These are phyloP conservation scores for human DNA, from an alignment of 2,113 vertebrate genomes.

Conservation along the genomic window DNA sequence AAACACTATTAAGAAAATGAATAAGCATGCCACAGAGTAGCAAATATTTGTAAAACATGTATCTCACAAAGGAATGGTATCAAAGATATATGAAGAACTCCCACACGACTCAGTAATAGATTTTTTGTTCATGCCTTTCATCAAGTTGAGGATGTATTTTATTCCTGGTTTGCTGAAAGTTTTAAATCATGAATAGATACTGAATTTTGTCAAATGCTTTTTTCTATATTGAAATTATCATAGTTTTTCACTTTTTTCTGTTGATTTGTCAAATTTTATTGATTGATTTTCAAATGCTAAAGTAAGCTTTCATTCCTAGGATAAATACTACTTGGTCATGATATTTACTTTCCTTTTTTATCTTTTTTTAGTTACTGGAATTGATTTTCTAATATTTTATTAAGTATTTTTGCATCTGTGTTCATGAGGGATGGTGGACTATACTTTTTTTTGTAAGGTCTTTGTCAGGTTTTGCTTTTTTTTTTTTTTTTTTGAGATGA, in stretches of 20 bases:
- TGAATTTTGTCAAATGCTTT: slow-evolving; percentile 40
- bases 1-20: background rate
- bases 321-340: background rate
- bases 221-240: background rate
- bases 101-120: background rate
- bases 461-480: background rate
- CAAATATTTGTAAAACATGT: slow-evolving; percentile 22
- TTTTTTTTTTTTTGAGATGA: no score
- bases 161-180: background rate
- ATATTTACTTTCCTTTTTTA: background rate
- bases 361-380: background rate
- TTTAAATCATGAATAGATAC: slow-evolving; percentile 18
- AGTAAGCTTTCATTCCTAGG: background rate
- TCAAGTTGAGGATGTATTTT: background rate
- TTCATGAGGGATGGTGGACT: background rate
- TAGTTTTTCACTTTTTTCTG: background rate
- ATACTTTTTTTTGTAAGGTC: background rate
- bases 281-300: slow-evolving; percentile 27
- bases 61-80: background rate
- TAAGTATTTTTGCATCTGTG: background rate
- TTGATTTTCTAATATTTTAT: slow-evolving; percentile 33
- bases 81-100: slow-evolving; percentile 20
- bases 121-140: slow-evolving; percentile 2
- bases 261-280: background rate
- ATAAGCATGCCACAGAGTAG: background rate